A percentile compares a stretch with the other conserved stretches of the same genome.
These are phyloP conservation scores for Cuculus canorus DNA, from an alignment of 2,797 vertebrate genomes.

Conservation along the genomic window DNA sequence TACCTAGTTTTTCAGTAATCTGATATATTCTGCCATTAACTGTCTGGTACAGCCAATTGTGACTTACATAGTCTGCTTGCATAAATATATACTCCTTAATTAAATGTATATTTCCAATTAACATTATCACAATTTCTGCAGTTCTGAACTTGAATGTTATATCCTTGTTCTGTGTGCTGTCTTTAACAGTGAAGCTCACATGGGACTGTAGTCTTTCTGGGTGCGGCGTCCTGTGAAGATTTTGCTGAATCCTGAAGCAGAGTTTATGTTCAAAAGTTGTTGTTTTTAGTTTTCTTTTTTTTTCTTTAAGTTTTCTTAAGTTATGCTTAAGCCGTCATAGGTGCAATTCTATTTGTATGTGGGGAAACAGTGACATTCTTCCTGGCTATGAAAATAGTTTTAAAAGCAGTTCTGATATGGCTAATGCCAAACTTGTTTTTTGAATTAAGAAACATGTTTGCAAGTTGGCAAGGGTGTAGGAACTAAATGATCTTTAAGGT, in stretches of 20 bases:
- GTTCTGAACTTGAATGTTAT: neutral
- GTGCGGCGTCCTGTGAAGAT: neutral
- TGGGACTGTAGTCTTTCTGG: neutral
- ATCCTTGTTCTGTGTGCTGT: neutral
- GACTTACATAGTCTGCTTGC: neutral
- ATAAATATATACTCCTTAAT: neutral
- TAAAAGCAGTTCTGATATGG: neutral
- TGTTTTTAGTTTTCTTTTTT: neutral
- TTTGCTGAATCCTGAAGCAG: neutral
- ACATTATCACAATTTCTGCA: neutral
- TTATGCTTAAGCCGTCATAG: neutral
- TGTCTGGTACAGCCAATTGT: neutral
- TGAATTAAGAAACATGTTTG: neutral
- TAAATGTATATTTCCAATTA: neutral
- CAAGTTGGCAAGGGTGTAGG: neutral
- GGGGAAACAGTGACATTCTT: neutral
- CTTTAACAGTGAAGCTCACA: neutral
- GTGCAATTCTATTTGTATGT: neutral
- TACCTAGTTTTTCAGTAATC: neutral
- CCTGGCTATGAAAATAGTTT: neutral
- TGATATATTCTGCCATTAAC: neutral
- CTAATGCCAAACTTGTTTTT: neutral
- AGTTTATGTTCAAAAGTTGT: neutral
- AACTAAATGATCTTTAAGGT: too few species aligned
- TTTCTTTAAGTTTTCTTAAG: neutral